These are phyloP conservation scores for Tribolium freemani DNA, from an alignment of 2,888 invertebrate species.

Conservation along the genomic window DNA sequence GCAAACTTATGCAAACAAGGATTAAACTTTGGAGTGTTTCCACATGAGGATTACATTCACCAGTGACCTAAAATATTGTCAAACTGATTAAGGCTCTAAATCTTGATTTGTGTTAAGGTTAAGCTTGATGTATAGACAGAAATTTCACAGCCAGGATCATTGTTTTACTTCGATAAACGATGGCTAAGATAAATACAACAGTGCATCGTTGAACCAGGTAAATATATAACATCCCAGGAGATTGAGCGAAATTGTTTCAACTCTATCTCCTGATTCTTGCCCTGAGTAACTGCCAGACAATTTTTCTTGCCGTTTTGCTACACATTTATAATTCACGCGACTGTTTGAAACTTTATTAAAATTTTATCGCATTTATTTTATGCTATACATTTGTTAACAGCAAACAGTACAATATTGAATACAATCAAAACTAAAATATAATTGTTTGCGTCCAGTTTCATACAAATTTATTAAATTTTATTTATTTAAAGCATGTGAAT, in stretches of 20 bases:
- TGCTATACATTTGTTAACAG: no score
- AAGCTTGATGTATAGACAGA: not conserved
- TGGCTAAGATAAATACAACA: conserved; percentile 4
- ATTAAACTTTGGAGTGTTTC: conserved; percentile 32
- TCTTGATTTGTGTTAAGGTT: conserved; percentile 14
- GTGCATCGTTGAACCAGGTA: not conserved
- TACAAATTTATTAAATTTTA: not conserved
- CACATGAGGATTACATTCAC: conserved; percentile 26
- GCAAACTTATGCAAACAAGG: conserved; percentile 33
- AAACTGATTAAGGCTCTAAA: not conserved
- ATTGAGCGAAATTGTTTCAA: not conserved
- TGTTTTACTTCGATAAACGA: not conserved
- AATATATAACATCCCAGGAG: conserved; percentile 2
- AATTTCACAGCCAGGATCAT: not conserved
- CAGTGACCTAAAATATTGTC: conserved; percentile 17
- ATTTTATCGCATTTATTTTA: no score
- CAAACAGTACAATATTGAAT: no score
- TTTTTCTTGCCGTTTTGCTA: not conserved
- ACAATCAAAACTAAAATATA: no score
- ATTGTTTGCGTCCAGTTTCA: no score
- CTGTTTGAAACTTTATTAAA: not conserved
- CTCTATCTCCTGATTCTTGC: not conserved
- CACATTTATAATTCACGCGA: not conserved
- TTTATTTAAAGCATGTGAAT: not conserved
- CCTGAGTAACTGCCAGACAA: conserved; percentile 1